Evolutionary conservation across 1,140 invertebrate genomes (phyloP), one percentile per base, ranked within the genome.

Genomic region (Anastrepha ludens): DNA sequence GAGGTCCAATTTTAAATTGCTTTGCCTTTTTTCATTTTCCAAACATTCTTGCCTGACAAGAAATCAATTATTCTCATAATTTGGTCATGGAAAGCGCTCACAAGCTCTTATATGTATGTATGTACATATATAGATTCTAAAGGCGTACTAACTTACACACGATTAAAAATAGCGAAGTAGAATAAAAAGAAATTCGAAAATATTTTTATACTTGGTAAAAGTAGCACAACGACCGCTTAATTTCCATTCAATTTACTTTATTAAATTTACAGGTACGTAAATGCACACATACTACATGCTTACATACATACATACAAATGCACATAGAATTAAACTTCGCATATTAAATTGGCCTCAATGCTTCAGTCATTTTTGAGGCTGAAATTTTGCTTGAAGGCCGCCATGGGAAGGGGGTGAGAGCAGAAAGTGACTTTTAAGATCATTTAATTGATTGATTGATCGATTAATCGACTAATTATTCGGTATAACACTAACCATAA

Each of bases 31-130:
- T 81, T 6, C 47, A 20, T 50, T 20, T n/a, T 17, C 2, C 17
- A 2, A 47, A 47, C 8, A 11, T 15, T 50, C 4, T 44, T 20
- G 17, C 64, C 9, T 78, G 70, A 15, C 70, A 20, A 78, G 70
- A 55, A 81, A 81, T 81, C 74, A 81, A 81, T 81, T 74, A 47
- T 17, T 74, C 20, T 81, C 74, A 55, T 55, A 81, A 55, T 81
- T 81, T 81, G 74, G 74, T 81, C 74, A 81, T 81, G 74, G 74
- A 81, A 81, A 81, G 74, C 74, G 74, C 47, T n/a, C 47, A 81
- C 47, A 55, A 20, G 20, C 50, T 62, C 8, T 62, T 62, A 70
- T 67, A 67, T 5, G 3, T 6, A 5, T 47, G 20, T 55, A 5
- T 55, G n/a, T 11, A 67, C 29, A 9, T 11, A 67, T n/a, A n/a